Evolutionary conservation across 2,888 invertebrate genomes (phyloP), one percentile per base, ranked within the genome.

Genomic region (Nezara viridula): DNA sequence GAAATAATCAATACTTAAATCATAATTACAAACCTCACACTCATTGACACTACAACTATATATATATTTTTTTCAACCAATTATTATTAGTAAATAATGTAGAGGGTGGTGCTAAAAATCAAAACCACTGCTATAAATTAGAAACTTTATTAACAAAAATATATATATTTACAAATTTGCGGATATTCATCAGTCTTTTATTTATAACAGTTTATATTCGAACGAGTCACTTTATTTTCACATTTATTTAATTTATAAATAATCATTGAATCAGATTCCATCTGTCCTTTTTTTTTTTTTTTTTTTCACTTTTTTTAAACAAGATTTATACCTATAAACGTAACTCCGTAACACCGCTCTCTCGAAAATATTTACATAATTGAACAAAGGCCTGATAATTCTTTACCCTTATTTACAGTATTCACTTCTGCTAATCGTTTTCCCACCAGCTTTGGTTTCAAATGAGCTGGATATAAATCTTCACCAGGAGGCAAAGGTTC

Each of bases 321-420:
- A 81, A 81, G 1, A 73, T 73, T 81, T 81, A 40, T 81, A 81
- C 44, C 81, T 81, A 81, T 47, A 44, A 73, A 81, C 81, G n/a
- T 81, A 37, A 81, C 81, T 47, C 81, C 24, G 44, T 47, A 81
- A 81, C 37, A 50, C 86, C 60, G 24, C 49, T 32, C 47, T 32
- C 24, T 47, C 66, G 37, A 49, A 73, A 47, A 47, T 49, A 88
- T 77, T 94, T 94, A 97, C 97, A 97, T 97, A 91, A 98, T 96
- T 88, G 96, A 96, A 94, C 98, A 98, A 91, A 98, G 94, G 50
- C 97, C 98, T 0, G 98, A 97, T 37, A 97, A 94, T 92, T 98
- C 98, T 90, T 94, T 94, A 50, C 97, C 98, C 92, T 95, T 96
- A 90, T 94, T 94, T 81, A 96, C 94, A 0, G 96, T 95, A 6